Percentiles rank a stretch among this genome's conserved stretches.
Evolutionary conservation across 2,888 invertebrate species (phyloP).

Genomic region (Orchestes rusci): DNA sequence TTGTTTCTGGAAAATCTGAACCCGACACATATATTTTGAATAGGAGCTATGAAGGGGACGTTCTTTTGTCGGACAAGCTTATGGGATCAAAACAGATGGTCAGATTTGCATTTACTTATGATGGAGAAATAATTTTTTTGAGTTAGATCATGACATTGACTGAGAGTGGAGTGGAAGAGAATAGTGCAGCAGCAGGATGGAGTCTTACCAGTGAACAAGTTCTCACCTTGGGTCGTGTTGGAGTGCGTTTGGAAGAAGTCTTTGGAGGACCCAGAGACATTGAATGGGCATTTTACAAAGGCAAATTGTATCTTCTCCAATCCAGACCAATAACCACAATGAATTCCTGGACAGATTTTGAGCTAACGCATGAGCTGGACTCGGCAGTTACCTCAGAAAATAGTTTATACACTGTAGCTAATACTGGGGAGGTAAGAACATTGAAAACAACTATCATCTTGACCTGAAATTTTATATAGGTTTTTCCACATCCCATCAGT

Average conservation of each 20-base stretch:
- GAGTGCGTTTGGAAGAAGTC: conserved; percentile 54
- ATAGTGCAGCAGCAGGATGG: conserved; percentile 28
- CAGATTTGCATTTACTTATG: background rate
- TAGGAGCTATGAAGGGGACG: conserved; percentile 44
- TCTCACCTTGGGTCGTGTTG: conserved; percentile 51
- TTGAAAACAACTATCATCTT: too few relatives aligned
- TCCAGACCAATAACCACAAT: conserved; percentile 70
- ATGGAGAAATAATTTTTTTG: too few relatives aligned
- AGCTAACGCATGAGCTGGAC: conserved; percentile 73
- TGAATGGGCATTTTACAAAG: conserved; percentile 67
- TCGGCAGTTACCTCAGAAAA: conserved; percentile 55
- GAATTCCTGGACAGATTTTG: conserved; percentile 68
- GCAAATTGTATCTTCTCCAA: conserved; percentile 62
- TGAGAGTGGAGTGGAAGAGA: conserved; percentile 35
- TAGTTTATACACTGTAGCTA: conserved; percentile 63
- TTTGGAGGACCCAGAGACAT: conserved; percentile 70
- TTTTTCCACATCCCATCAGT: conserved; percentile 36
- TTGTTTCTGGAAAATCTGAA: conserved; percentile 70
- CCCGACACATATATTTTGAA: conserved; percentile 64
- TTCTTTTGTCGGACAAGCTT: conserved; percentile 41
- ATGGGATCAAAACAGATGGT: conserved; percentile 48
- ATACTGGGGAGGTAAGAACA: conserved; percentile 58
- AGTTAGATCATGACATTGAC: conserved; percentile 41
- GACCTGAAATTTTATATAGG: conserved; percentile 14
- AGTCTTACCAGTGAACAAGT: conserved; percentile 53